Evolutionary conservation across 2,888 invertebrate species (phyloP), one percentile per base, ranked within the genome.

Genomic region (Lucinisca nassula): DNA sequence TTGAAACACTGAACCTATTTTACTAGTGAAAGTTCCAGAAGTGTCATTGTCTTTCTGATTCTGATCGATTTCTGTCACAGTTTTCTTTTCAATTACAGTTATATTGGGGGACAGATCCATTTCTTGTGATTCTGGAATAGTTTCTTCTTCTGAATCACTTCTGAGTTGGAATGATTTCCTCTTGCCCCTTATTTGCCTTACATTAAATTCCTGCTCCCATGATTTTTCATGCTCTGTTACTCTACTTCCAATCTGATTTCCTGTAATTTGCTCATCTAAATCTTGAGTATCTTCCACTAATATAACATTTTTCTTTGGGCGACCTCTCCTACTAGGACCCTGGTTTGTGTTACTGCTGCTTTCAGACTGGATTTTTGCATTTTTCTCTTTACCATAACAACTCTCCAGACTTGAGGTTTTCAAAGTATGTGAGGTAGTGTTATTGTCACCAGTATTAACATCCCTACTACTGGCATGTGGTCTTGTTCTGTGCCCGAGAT

Each of bases 281-380:
- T 82, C 82, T 51, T 87, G 85, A 32, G 82, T 85, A n/a, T 85
- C 85, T 61, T 75, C 81, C 14, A 81, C 85, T 30, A 87, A 72
- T 27, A 79, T 77, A 14, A 40, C 79, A 61, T 12, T 49, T 38
- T 73, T 17, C 32, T 35, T 67, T 45, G 45, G 45, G 8, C 45
- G 8, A 45, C 45, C 45, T 67, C 30, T 32, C 17, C 6, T 24
- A 1, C 61, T 61, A 8, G 8, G 2, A 24, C 58, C 58, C 21
- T 32, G 67, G 21, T 32, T 21, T 35, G 67, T 1, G 2, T 67
- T 32, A 35, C 4, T 67, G 1, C 21, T 67, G 17, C 17, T 35
- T 35, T 67, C 67, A 67, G 67, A 32, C 27, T 24, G 17, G 8
- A 55, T 55, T 12, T 67, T 67, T 10, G 8, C 35, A 35, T 67